phyloP scores from a whole-genome alignment of 2,113 vertebrate genomes.

The Cairina moschata region DNA sequence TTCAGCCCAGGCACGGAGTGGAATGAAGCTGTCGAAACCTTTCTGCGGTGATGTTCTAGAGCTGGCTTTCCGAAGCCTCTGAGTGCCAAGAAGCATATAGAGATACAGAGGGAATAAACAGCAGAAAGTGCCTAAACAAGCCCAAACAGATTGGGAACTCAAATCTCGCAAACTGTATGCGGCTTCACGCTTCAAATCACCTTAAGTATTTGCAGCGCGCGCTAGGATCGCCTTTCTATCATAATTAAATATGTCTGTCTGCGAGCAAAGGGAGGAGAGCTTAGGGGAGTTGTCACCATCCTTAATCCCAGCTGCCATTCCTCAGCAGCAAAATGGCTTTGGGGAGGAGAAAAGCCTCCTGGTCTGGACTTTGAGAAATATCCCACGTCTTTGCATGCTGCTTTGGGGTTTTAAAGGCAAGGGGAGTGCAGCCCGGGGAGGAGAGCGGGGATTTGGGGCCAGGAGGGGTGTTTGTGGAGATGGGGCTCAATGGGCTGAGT shows the following conservation, averaged over 20 bases:
- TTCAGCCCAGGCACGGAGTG: background rate
- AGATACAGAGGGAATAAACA: background rate
- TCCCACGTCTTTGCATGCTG: fast-evolving
- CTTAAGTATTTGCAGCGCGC: constrained; percentile 44
- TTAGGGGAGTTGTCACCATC: constrained; percentile 49
- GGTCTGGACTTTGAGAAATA: background rate
- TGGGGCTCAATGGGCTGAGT: background rate
- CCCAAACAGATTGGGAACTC: constrained; percentile 35
- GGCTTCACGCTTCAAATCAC: constrained; percentile 77
- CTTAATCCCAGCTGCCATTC: constrained; percentile 52
- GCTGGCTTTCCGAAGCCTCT: background rate
- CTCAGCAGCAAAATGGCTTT: background rate
- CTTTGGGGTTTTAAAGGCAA: background rate
- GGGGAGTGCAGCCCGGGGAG: background rate
- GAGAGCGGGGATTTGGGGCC: background rate
- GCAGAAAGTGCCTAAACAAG: constrained; percentile 43
- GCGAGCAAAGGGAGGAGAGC: constrained; percentile 22
- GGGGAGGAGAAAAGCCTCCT: background rate
- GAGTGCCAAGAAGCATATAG: background rate
- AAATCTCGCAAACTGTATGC: constrained; percentile 23
- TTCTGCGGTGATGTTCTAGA: background rate
- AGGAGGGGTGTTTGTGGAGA: fast-evolving
- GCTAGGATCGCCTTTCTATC: constrained; percentile 71
- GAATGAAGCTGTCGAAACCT: background rate
- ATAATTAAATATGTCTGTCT: constrained; percentile 74